Evolutionary conservation across 1,140 invertebrate species (phyloP).

Genomic region (Drosophila persimilis): DNA sequence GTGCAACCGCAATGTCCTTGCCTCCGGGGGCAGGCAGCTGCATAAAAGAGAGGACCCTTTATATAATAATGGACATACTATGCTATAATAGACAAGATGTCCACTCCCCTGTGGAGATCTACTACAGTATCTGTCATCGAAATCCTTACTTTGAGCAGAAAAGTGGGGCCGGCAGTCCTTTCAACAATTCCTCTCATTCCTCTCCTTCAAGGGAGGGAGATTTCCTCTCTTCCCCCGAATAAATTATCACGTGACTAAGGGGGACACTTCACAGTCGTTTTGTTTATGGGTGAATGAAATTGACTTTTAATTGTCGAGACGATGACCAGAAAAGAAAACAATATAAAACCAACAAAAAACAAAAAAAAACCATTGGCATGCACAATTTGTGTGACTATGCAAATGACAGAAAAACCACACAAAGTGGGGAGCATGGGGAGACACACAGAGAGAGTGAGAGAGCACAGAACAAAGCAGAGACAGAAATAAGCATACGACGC

Average conservation of each 20-base stretch:
- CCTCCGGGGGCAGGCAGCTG: neutral
- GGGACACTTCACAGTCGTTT: slow-evolving; percentile 17
- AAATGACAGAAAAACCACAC: slow-evolving; percentile 51
- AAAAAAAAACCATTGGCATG: slow-evolving; percentile 55
- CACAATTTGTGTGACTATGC: slow-evolving; percentile 60
- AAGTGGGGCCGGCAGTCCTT: too few species aligned
- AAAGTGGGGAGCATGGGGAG: slow-evolving; percentile 4
- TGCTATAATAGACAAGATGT: too few species aligned
- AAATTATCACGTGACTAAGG: slow-evolving; percentile 51
- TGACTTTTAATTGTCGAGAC: slow-evolving; percentile 70
- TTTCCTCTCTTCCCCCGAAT: neutral
- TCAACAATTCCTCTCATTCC: too few species aligned
- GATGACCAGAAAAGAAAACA: slow-evolving; percentile 35
- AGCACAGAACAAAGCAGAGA: neutral
- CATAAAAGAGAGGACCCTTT: too few species aligned
- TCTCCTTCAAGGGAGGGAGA: slow-evolving; percentile 1
- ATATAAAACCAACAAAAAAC: slow-evolving; percentile 18
- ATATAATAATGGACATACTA: too few species aligned
- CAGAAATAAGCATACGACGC: slow-evolving; percentile 57
- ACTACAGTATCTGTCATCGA: too few species aligned
- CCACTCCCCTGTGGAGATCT: too few species aligned
- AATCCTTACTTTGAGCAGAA: too few species aligned
- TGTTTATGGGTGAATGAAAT: slow-evolving; percentile 65
- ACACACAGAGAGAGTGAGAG: too few species aligned
- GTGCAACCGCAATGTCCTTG: slow-evolving; percentile 13